Conservation (phyloP, 2,888 invertebrate genomes). For the Parapristionchus giblindavisi region DNA sequence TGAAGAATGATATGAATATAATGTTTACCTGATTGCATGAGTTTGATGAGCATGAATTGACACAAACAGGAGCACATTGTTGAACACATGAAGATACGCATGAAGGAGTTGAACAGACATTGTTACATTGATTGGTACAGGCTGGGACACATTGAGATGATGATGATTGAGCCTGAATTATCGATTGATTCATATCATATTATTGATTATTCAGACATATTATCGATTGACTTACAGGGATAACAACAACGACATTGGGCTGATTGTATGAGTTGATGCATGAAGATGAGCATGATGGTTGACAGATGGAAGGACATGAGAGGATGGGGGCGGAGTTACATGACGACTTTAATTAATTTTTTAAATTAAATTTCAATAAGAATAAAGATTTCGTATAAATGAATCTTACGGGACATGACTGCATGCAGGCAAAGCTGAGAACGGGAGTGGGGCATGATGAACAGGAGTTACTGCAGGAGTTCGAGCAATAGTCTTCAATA, state of each 20-base stretch:
- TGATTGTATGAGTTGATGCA: slow-evolving; percentile 1
- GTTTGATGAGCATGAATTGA: slow-evolving; percentile 48
- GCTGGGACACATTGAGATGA: slow-evolving; percentile 8
- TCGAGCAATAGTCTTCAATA: slow-evolving; percentile 5
- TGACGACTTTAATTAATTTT: neutral
- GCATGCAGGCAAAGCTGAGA: slow-evolving; percentile 5
- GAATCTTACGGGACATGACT: slow-evolving; percentile 29
- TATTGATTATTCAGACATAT: too few relatives aligned
- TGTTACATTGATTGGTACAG: slow-evolving; percentile 23
- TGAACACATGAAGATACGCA: slow-evolving; percentile 56
- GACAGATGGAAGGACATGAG: neutral
- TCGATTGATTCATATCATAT: neutral
- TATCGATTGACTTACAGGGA: neutral
- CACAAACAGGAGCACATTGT: slow-evolving; percentile 54
- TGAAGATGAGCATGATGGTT: neutral
- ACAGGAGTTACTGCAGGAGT: slow-evolving; percentile 8
- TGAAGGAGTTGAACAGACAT: slow-evolving; percentile 32
- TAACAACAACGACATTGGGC: neutral
- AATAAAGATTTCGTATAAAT: neutral
- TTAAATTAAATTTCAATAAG: neutral
- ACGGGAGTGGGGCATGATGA: slow-evolving; percentile 18
- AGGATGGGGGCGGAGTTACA: too few relatives aligned
- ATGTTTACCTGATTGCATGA: slow-evolving; percentile 44
- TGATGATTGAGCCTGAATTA: slow-evolving; percentile 8
- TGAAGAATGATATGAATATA: too few relatives aligned